Base-by-base conservation (phyloP, 1,140 invertebrate genomes). In the Cotesia vestalis region DNA sequence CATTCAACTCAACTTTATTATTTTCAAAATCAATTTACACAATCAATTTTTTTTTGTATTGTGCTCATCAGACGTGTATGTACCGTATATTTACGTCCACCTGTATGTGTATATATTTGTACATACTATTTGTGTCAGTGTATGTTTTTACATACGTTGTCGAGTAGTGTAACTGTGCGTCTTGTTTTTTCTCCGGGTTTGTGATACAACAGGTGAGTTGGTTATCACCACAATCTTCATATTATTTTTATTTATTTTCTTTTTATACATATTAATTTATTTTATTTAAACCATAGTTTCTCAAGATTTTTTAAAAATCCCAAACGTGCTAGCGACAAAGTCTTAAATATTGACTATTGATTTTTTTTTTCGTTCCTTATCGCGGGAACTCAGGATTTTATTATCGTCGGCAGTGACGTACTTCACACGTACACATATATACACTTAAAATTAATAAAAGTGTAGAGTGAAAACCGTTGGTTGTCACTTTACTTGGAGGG, bases 201-300 rank as follows among this genome's bases (percentile, higher is more conserved):
- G 40, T 46, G 40, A 46, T 46, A 46, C 78, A 82, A 81, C 81
- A 82, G 79, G 81, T 83, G 78, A 82, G 76, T 73, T 62, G 75
- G 69, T 34, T 70, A 62, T 57, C 59, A n/a, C 34, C 5, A 12
- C 35, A 62, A 67, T 67, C 27, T 55, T 51, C 12, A 9, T 51
- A 27, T 27, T 20, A 14, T 51, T 38, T 40, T 52, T 66, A 17
- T 12, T 12, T 38, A 38, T n/a, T 14, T 57, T 6, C n/a, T 57
- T 57, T 11, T n/a, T 55, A 1, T n/a, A 55, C 4, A 20, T n/a
- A 20, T 55, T 55, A 20, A 8, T 8, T 46, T 46, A 46, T 46
- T 46, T 6, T 46, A 9, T 55, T 55, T 55, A 55, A 55, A 55
- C n/a, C 17, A 55, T 40, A 9, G 9, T 8, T 40, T 40, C 5